Percentiles rank a stretch among this genome's conserved stretches.
These are phyloP conservation scores for Pygmarrhopalites habei DNA, from an alignment of 1,140 invertebrate genomes.

Conservation along the genomic window DNA sequence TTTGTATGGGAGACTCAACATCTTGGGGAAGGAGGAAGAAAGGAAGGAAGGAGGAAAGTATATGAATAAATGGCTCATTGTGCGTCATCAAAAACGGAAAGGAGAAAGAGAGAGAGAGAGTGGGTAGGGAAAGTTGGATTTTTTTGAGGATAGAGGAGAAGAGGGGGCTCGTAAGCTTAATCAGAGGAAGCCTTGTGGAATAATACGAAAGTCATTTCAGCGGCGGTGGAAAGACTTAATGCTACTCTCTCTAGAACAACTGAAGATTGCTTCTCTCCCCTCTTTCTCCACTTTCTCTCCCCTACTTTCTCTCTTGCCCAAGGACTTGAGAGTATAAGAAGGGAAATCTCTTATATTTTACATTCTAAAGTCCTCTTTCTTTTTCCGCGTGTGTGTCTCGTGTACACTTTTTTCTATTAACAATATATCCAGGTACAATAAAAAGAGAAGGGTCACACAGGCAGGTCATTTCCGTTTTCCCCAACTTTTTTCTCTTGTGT, in stretches of 20 bases:
- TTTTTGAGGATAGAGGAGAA: too few relatives aligned
- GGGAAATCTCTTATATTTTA: not conserved
- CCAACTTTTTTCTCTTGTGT: too few relatives aligned
- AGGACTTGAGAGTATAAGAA: not conserved
- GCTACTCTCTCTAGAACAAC: slow-evolving; percentile 20
- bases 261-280: slow-evolving; percentile 8
- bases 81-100: slow-evolving; percentile 20
- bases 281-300: not conserved
- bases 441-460: too few relatives aligned
- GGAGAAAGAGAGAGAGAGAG: not conserved
- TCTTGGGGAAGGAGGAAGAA: not conserved
- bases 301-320: slow-evolving; percentile 1
- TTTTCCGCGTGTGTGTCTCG: too few relatives aligned
- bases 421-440: too few relatives aligned
- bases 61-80: slow-evolving; percentile 26
- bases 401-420: too few relatives aligned
- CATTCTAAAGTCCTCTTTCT: too few relatives aligned
- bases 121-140: slow-evolving; percentile 14
- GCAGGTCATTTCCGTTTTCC: too few relatives aligned
- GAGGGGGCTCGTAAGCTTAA: slow-evolving; percentile 27
- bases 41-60: not conserved
- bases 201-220: slow-evolving; percentile 32
- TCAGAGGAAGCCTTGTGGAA: slow-evolving; percentile 33
- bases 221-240: slow-evolving; percentile 19
- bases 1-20: too few relatives aligned